Conservation (phyloP, 2,797 vertebrate species). For the Phataginus tetradactyla region DNA sequence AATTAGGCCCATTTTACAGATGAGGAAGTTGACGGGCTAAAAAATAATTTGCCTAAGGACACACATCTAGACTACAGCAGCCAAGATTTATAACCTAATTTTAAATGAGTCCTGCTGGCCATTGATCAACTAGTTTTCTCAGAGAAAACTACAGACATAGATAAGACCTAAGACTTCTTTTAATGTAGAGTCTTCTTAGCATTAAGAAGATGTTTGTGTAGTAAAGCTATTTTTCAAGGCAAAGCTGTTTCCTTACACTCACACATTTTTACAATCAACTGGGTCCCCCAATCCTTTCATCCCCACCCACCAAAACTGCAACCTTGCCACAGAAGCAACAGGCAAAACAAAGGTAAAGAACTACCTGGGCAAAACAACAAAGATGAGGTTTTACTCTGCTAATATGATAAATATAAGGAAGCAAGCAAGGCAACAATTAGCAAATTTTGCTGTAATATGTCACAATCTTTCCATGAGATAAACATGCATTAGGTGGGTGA, state of each 20-base stretch:
- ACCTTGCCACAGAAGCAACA: background rate
- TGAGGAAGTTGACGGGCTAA: background rate
- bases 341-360: background rate
- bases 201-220: background rate
- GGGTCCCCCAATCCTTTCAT: background rate
- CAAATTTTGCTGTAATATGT: background rate
- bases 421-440: background rate
- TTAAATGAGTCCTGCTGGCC: background rate
- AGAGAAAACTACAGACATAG: background rate
- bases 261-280: constrained; percentile 22
- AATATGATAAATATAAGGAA: background rate
- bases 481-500: background rate
- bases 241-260: background rate
- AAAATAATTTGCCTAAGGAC: background rate
- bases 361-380: background rate
- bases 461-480: background rate
- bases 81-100: constrained; percentile 10
- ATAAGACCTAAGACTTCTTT: background rate
- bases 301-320: background rate
- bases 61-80: background rate
- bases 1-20: background rate
- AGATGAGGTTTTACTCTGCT: background rate
- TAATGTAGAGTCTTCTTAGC: background rate
- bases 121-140: constrained; percentile 18
- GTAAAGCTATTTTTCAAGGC: background rate